Evolutionary conservation across 2,113 vertebrate genomes (phyloP).

Genomic region (Lontra canadensis): DNA sequence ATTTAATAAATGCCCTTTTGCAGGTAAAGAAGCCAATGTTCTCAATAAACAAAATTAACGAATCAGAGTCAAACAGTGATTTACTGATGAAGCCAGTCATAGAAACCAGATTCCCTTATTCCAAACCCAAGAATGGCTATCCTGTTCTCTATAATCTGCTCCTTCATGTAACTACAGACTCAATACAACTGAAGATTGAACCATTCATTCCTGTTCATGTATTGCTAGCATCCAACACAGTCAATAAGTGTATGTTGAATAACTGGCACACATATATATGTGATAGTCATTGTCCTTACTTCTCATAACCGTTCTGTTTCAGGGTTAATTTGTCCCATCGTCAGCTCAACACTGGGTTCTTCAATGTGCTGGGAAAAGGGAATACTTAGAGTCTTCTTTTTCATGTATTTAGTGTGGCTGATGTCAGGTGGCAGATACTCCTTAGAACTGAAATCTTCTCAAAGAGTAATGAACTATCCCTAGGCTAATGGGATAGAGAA

Average conservation of each 20-base stretch:
- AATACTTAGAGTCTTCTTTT: neutral
- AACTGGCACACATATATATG: neutral
- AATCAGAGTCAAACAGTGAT: neutral
- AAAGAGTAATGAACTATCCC: neutral
- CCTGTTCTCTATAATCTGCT: neutral
- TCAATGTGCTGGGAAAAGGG: neutral
- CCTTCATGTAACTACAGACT: neutral
- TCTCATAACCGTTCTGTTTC: neutral
- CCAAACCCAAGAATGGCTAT: neutral
- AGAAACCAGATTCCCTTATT: neutral
- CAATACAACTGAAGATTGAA: neutral
- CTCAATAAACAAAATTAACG: conserved; percentile 3
- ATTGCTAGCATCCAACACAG: neutral
- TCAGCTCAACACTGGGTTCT: neutral
- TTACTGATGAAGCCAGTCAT: neutral
- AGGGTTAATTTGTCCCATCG: neutral
- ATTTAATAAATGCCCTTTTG: neutral
- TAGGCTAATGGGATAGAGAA: neutral
- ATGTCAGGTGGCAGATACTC: neutral
- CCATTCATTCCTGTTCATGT: neutral
- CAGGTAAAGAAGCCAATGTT: neutral
- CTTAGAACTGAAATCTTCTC: neutral
- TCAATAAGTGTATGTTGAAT: neutral
- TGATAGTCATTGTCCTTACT: neutral
- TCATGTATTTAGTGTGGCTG: neutral